Evolutionary conservation across 2,113 vertebrate genomes (phyloP).

Genomic region (Oreochromis aureus): DNA sequence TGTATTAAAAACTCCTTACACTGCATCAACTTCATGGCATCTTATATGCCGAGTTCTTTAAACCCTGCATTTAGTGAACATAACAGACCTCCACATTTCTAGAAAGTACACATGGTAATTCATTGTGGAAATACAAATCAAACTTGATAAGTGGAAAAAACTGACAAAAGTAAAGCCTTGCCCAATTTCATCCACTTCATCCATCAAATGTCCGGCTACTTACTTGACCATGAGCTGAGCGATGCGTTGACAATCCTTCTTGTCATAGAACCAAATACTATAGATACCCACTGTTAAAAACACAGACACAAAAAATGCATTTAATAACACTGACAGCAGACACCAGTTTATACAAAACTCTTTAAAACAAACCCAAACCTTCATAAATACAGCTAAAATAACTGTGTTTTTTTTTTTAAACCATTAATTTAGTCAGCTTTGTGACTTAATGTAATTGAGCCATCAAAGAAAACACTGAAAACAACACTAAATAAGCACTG

Average conservation of each 20-base stretch:
- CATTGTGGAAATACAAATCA: background rate
- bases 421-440: background rate
- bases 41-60: background rate
- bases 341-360: background rate
- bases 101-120: background rate
- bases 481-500: background rate
- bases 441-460: background rate
- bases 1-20: background rate
- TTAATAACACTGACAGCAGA: background rate
- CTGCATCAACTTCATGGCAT: background rate
- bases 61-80: background rate
- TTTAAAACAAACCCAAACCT: background rate
- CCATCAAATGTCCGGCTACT: constrained; percentile 58
- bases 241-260: constrained; percentile 94
- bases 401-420: background rate
- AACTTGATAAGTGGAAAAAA: background rate
- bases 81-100: background rate
- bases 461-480: background rate
- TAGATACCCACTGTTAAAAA: constrained; percentile 87
- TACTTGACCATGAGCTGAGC: constrained; percentile 96
- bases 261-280: constrained; percentile 99
- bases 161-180: background rate
- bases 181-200: background rate
- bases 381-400: background rate
- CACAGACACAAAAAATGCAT: background rate